These are phyloP conservation scores for Chaunax sp. DNA, from an alignment of 2,797 vertebrate genomes.

Conservation along the genomic window DNA sequence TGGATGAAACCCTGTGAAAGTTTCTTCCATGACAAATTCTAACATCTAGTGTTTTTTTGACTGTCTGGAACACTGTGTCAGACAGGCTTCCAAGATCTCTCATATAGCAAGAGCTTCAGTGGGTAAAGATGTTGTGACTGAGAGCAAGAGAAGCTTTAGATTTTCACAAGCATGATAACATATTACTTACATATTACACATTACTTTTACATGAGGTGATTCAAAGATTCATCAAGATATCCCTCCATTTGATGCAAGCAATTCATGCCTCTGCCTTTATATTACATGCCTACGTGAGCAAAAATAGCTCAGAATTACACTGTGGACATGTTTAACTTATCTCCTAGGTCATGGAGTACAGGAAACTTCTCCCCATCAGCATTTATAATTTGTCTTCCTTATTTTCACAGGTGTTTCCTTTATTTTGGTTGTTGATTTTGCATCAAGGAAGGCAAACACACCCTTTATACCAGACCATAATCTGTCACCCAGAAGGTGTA, in stretches of 20 bases:
- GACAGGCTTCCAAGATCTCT: neutral
- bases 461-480: neutral
- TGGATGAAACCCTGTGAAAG: neutral
- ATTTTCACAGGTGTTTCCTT: constrained; percentile 60
- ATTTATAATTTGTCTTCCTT: constrained; percentile 34
- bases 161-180: neutral
- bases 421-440: constrained; percentile 2
- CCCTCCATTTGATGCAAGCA: no score
- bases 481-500: constrained; percentile 3
- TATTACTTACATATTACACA: no score
- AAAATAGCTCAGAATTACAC: constrained; percentile 12
- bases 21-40: constrained; percentile 2
- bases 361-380: constrained; percentile 41
- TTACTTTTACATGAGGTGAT: neutral
- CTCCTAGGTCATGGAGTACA: constrained; percentile 1
- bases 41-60: constrained; percentile 8
- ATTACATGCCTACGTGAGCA: neutral
- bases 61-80: constrained; percentile 12
- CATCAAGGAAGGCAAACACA: constrained; percentile 9
- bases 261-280: no score
- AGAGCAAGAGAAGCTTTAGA: neutral
- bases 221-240: neutral
- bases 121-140: neutral
- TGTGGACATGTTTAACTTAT: constrained; percentile 20
- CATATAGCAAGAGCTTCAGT: neutral